A percentile compares a stretch with the other conserved stretches of the same genome.
These are phyloP conservation scores for Helicolenus hilgendorfi DNA, from an alignment of 2,797 vertebrate genomes.

Conservation along the genomic window DNA sequence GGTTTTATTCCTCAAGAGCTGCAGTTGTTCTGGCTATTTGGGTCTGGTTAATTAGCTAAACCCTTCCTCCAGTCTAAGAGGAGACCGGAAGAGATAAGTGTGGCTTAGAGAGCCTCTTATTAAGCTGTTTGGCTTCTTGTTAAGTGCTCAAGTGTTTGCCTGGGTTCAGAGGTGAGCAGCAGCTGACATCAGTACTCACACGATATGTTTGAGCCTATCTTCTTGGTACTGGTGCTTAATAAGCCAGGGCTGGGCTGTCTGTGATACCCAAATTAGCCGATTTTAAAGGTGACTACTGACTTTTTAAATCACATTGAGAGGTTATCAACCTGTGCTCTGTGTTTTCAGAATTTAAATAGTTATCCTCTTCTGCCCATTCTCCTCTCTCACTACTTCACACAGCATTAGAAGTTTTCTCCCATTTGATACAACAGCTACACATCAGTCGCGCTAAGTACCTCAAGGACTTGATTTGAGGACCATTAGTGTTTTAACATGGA, in stretches of 20 bases:
- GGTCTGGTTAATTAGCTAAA: slow-evolving; percentile 83
- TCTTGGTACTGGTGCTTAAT: background rate
- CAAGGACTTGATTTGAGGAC: background rate
- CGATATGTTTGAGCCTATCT: slow-evolving; percentile 33
- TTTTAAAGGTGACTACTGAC: background rate
- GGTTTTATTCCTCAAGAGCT: slow-evolving; percentile 33
- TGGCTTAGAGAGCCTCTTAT: slow-evolving; percentile 73
- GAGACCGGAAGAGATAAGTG: slow-evolving; percentile 78
- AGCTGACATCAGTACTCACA: slow-evolving; percentile 14
- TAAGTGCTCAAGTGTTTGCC: slow-evolving; percentile 53
- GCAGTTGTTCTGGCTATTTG: slow-evolving; percentile 74
- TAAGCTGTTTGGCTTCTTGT: slow-evolving; percentile 42
- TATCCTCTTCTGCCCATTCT: background rate
- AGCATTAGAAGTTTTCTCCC: background rate
- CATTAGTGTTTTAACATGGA: background rate
- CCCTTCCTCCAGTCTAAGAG: slow-evolving; percentile 73
- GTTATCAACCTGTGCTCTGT: background rate
- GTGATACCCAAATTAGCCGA: slow-evolving; percentile 7
- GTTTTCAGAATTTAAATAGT: background rate
- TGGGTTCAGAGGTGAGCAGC: slow-evolving; percentile 56
- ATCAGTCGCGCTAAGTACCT: background rate
- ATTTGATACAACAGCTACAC: background rate
- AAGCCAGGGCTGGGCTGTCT: background rate
- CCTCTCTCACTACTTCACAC: background rate
- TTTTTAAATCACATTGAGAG: background rate